Evolutionary conservation across 1,140 invertebrate genomes (phyloP), one percentile per base, ranked within the genome.

Genomic region (Drosophila lacertosa): DNA sequence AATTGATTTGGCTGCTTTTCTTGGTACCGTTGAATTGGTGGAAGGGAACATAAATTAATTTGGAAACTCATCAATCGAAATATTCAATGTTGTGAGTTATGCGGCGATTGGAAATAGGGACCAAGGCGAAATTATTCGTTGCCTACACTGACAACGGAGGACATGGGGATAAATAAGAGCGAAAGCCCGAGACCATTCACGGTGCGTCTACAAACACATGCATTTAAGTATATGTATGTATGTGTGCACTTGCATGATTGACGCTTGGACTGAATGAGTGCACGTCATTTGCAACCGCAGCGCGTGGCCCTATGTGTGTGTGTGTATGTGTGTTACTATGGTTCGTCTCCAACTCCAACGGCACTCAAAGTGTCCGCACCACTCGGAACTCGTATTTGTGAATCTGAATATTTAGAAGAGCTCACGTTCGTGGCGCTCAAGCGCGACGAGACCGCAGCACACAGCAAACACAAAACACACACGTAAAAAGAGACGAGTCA

Each of bases 211-310:
- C 5, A 63, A 26, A 15, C 26, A 40, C 50, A 39, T 32, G 57
- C 18, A 54, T 22, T 71, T 42, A 32, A 26, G 42, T 18, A 42
- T 24, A 48, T 44, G 15, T 24, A 45, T 45, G 16, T 45, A 45
- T 47, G 20, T 13, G 22, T 22, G 10, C 39, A 53, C 39, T 53
- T 63, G 42, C 29, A 44, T 84, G 80, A 82, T 69, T 83, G 75
- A 83, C 66, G 47, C 59, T 37, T 65, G 58, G 42, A 66, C 69
- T 59, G 60, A 83, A 74, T 66, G 58, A 70, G 65, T 60, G 77
- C 73, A 77, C 81, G 73, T 77, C 73, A 69, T 72, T 74, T 39
- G 18, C 65, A 88, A 62, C 32, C 33, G 15, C 22, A 39, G 26
- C 32, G 29, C 45, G 59, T 53, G 13, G 42, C 26, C 39, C 53